phyloP scores from a whole-genome alignment of 2,888 invertebrate genomes.

The Xanthostigma xanthostigma region DNA sequence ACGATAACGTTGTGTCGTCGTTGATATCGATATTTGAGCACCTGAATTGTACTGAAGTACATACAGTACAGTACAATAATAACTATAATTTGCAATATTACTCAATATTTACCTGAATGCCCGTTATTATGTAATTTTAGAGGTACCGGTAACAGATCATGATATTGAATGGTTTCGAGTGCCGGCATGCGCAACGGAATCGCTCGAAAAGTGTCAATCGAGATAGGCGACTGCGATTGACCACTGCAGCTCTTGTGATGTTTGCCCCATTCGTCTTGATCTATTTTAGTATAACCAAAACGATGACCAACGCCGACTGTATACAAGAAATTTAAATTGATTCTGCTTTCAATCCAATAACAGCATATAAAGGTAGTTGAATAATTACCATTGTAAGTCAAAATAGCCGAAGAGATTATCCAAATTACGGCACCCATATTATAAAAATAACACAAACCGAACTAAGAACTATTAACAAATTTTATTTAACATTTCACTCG shows the following conservation, averaged over 20 bases:
- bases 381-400: no score
- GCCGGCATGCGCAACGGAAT: slow-evolving; percentile 52
- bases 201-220: slow-evolving; percentile 44
- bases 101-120: slow-evolving; percentile 41
- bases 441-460: no score
- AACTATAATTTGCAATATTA: background rate
- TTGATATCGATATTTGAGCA: no score
- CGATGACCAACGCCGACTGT: slow-evolving; percentile 18
- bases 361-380: no score
- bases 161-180: slow-evolving; percentile 56
- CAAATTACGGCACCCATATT: no score
- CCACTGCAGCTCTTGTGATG: slow-evolving; percentile 48
- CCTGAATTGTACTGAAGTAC: no score
- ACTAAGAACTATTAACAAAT: no score
- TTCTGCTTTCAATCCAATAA: no score
- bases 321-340: slow-evolving; percentile 1
- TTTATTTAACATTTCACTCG: no score
- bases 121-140: slow-evolving; percentile 51
- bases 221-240: slow-evolving; percentile 49
- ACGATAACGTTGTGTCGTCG: no score
- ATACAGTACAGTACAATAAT: no score
- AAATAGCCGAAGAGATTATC: no score
- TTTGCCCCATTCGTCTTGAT: slow-evolving; percentile 47
- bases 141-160: slow-evolving; percentile 48
- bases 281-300: slow-evolving; percentile 47